Base-by-base conservation (phyloP, 2,797 vertebrate genomes). In the Phataginus tetradactyla region DNA sequence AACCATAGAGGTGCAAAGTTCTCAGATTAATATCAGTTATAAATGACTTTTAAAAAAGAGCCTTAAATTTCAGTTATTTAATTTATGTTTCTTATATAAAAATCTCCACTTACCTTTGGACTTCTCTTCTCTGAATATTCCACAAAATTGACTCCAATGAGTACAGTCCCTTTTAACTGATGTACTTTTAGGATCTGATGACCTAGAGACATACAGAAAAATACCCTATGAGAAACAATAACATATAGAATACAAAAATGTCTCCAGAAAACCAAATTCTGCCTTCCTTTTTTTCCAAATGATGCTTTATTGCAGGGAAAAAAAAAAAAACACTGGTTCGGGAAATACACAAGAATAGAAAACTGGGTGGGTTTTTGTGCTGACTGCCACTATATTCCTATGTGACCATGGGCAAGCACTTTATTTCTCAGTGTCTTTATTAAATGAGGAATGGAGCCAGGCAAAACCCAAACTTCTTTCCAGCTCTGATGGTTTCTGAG, bases 101-200 rank as follows among this genome's bases (percentile, higher is more conserved):
- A 51, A 69, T 74, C 45, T 81, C 57, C 77, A 96, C 97, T 97
- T 78, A 98, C 98, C 59, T 96, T 93, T 4, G 96, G 97, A 80
- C 95, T 96, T 55, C 91, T 96, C 77, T 78, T 93, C 21, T 96
- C 94, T 39, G 94, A 93, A 86, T 98, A 98, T 27, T 95, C 98
- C 49, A 97, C 89, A 92, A 98, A 97, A 86, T 37, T 81, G 93
- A 98, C 97, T 55, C 87, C 79, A 75, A 98, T 95, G 32, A 96
- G 81, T 27, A 98, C 97, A 7, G 97, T 97, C 45, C 98, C 98
- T 95, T 98, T 98, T 37, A 97, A 93, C 34, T 96, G 97, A 86
- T 95, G 97, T 23, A 98, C 98, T 86, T 98, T 97, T 29, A 98
- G 97, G 59, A 97, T 94, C 93, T 98, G 97, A 91, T 98, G 98